These are phyloP conservation scores for Chelonoidis abingdonii DNA, from an alignment of 2,113 vertebrate genomes.

Conservation along the genomic window DNA sequence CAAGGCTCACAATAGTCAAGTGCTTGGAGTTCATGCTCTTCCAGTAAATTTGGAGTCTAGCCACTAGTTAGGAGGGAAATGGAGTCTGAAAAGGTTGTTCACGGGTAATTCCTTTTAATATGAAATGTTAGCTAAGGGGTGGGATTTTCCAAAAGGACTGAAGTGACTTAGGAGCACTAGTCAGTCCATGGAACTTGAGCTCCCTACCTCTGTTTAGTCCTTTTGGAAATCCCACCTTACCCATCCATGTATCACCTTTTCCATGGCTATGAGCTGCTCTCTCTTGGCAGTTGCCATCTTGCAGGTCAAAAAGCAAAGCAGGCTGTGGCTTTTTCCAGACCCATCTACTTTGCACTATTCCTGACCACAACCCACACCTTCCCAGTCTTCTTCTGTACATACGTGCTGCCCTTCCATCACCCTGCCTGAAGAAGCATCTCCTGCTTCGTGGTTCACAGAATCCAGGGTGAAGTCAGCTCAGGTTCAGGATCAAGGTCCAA, in stretches of 20 bases:
- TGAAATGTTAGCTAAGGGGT: neutral
- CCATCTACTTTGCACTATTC: neutral
- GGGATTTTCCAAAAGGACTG: neutral
- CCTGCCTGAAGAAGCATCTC: neutral
- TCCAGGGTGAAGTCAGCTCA: neutral
- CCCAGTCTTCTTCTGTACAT: neutral
- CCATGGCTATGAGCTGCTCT: neutral
- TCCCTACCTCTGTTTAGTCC: neutral
- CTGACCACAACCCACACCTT: too few species aligned
- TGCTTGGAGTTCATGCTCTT: neutral
- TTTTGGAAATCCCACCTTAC: neutral
- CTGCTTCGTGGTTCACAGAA: neutral
- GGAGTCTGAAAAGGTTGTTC: neutral
- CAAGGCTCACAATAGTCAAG: neutral
- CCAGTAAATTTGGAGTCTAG: neutral
- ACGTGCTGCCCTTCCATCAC: neutral
- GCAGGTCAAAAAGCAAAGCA: neutral
- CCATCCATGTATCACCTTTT: neutral
- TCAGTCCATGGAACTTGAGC: neutral
- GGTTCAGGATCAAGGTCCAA: neutral
- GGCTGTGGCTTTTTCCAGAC: neutral
- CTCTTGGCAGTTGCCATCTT: neutral
- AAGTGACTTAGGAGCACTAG: neutral
- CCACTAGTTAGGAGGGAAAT: neutral
- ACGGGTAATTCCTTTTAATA: neutral